Conservation (phyloP, 2,888 invertebrate genomes). For the Drosophila silvestris region DNA sequence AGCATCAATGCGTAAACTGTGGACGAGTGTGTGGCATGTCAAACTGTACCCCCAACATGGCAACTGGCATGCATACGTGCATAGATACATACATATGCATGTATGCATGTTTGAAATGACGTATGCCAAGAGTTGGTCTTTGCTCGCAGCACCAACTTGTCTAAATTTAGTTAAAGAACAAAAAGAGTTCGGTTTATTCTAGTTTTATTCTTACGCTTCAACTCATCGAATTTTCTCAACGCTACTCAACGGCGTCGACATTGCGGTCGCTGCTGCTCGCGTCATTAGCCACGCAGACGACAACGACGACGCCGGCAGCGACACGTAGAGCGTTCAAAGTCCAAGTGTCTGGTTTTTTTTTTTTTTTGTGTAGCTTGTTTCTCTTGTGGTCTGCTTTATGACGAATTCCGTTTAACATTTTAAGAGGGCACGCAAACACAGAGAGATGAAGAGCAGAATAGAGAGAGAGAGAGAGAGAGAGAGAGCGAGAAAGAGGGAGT, state of each 20-base stretch:
- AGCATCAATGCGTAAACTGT: conserved; percentile 4
- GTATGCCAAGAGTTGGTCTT: conserved; percentile 60
- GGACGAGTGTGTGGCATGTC: conserved; percentile 49
- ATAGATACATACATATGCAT: not conserved
- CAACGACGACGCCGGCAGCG: conserved; percentile 53
- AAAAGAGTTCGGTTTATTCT: conserved; percentile 43
- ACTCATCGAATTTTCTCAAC: conserved; percentile 55
- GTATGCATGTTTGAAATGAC: conserved; percentile 46
- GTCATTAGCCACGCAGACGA: conserved; percentile 54
- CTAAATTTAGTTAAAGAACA: conserved; percentile 62
- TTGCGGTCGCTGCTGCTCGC: conserved; percentile 24
- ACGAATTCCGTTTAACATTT: conserved; percentile 49
- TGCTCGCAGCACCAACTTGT: conserved; percentile 40
- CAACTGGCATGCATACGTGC: conserved; percentile 1
- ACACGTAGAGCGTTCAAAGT: conserved; percentile 67
- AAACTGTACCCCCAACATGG: conserved; percentile 52
- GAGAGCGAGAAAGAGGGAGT: not conserved
- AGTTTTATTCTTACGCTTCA: conserved; percentile 33
- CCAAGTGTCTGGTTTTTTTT: conserved; percentile 57
- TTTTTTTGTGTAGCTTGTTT: conserved; percentile 19
- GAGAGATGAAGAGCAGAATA: not conserved
- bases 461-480: not conserved
- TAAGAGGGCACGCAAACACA: conserved; percentile 13
- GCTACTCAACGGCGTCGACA: conserved; percentile 10
- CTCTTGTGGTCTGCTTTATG: conserved; percentile 53